Conservation (phyloP, 1,140 invertebrate species). For the Trinorchestia longiramus region DNA sequence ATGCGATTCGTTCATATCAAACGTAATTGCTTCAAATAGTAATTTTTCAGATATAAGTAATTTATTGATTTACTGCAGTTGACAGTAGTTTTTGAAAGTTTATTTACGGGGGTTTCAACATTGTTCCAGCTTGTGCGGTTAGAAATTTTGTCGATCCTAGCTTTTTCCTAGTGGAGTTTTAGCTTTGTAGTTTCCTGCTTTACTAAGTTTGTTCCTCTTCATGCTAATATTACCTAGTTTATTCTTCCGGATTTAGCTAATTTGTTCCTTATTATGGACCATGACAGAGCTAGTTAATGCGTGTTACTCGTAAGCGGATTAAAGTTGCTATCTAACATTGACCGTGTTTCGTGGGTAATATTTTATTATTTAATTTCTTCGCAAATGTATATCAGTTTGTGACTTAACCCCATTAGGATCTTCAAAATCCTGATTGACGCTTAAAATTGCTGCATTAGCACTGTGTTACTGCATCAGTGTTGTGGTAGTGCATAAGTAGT, state of each 20-base stretch:
- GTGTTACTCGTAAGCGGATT: not conserved
- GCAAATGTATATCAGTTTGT: too few species aligned
- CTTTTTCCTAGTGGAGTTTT: not conserved
- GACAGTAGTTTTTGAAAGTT: not conserved
- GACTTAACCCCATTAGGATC: too few species aligned
- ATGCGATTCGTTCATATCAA: not conserved
- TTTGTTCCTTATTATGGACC: too few species aligned
- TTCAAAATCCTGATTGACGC: too few species aligned
- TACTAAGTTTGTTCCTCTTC: not conserved
- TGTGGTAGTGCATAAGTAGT: too few species aligned
- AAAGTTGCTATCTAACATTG: not conserved
- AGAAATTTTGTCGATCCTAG: not conserved
- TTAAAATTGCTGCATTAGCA: not conserved
- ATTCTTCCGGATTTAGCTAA: too few species aligned
- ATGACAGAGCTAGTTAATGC: too few species aligned
- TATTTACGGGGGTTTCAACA: not conserved
- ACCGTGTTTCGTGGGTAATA: too few species aligned
- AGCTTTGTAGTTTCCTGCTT: not conserved
- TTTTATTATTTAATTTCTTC: too few species aligned
- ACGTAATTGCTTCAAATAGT: not conserved
- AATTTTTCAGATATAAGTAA: not conserved
- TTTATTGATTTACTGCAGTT: not conserved
- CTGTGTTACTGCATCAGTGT: not conserved
- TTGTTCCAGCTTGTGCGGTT: not conserved
- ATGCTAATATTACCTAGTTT: too few species aligned